These are phyloP conservation scores for Plemyria rubiginata DNA, from an alignment of 2,888 invertebrate genomes.

Conservation along the genomic window DNA sequence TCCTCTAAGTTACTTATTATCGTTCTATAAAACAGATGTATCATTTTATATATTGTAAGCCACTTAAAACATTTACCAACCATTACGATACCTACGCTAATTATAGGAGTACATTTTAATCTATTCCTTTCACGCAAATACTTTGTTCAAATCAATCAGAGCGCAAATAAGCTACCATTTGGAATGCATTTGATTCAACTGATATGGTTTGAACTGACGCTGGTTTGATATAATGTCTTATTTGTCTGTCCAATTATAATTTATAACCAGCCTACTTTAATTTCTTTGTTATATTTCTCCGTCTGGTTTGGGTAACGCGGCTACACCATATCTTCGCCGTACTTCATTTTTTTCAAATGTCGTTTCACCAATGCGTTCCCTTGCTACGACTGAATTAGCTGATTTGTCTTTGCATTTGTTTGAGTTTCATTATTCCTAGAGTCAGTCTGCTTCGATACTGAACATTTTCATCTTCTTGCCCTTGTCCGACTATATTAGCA, in stretches of 20 bases:
- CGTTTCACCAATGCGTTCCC: too few species aligned
- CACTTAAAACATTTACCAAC: not conserved
- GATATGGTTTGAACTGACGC: conserved; percentile 24
- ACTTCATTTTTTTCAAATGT: too few species aligned
- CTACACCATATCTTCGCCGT: too few species aligned
- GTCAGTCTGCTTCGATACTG: not conserved
- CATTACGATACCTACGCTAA: conserved; percentile 27
- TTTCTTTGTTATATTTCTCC: too few species aligned
- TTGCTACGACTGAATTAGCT: too few species aligned
- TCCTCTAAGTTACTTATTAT: not conserved
- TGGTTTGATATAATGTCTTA: not conserved
- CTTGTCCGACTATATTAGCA: too few species aligned
- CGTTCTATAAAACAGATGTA: not conserved
- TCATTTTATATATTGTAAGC: not conserved
- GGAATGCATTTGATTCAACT: conserved; percentile 35
- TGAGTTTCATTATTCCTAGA: not conserved
- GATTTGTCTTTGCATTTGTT: not conserved
- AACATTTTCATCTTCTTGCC: too few species aligned
- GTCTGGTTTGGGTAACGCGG: too few species aligned
- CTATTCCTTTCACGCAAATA: conserved; percentile 48
- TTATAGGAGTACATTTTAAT: conserved; percentile 42
- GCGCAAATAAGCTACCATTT: conserved; percentile 43
- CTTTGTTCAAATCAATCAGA: conserved; percentile 52
- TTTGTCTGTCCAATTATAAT: not conserved
- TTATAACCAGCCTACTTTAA: not conserved